These are phyloP conservation scores for Coptodon bakossiorum DNA, from an alignment of 2,113 vertebrate genomes.

Conservation along the genomic window DNA sequence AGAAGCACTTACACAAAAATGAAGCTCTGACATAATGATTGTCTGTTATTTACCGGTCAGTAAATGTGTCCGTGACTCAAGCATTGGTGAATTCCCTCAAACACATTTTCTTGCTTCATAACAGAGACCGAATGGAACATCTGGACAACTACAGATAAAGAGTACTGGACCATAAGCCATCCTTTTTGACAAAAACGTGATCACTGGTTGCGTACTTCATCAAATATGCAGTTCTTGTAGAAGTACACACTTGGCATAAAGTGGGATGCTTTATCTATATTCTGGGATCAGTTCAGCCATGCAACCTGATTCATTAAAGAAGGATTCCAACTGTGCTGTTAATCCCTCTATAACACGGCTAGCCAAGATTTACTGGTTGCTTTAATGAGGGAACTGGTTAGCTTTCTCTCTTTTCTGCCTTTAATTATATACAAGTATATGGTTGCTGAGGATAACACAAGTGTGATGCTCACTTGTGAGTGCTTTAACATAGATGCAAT, in stretches of 20 bases:
- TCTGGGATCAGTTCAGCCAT: background rate
- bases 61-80: background rate
- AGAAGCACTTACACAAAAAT: background rate
- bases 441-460: background rate
- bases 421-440: background rate
- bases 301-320: slow-evolving; percentile 28
- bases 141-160: background rate
- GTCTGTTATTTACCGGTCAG: background rate
- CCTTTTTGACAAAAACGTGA: background rate
- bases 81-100: background rate
- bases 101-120: background rate
- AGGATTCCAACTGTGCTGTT: background rate
- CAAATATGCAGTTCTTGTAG: background rate
- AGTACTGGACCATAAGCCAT: background rate
- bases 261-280: slow-evolving; percentile 34
- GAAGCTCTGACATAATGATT: background rate
- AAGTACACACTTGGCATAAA: background rate
- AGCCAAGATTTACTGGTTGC: background rate
- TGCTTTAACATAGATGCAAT: background rate
- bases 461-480: background rate
- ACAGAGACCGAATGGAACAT: background rate
- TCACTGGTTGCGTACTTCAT: background rate
- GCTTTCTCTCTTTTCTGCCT: background rate
- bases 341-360: background rate
- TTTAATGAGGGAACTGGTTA: background rate